Conservation (phyloP, 2,113 vertebrate species). For the Cheilinus undulatus region DNA sequence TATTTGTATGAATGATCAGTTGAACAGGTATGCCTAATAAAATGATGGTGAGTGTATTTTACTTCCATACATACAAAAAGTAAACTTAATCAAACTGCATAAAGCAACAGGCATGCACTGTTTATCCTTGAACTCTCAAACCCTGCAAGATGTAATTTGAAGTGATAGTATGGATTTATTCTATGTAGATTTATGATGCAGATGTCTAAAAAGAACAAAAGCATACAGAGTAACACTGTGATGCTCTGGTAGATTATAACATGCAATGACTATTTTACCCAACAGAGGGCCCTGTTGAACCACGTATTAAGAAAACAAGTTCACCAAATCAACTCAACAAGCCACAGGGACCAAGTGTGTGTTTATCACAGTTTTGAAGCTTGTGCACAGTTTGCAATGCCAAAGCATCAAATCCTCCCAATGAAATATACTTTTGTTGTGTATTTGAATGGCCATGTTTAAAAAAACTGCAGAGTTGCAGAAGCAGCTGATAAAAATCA, state of each 20-base stretch:
- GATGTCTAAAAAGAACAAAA: too few species aligned
- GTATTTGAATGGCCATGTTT: neutral
- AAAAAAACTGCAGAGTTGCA: neutral
- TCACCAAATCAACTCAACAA: neutral
- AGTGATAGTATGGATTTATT: too few species aligned
- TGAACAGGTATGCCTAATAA: too few species aligned
- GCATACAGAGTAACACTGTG: too few species aligned
- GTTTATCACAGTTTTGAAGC: slow-evolving; percentile 1
- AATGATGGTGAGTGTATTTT: too few species aligned
- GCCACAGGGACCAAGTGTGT: slow-evolving; percentile 16
- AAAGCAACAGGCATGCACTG: too few species aligned
- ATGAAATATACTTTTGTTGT: neutral
- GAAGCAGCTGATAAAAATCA: neutral
- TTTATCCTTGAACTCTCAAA: too few species aligned
- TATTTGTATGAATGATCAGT: too few species aligned
- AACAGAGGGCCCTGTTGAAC: slow-evolving; percentile 75
- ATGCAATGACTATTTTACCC: slow-evolving; percentile 45
- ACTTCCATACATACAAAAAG: too few species aligned
- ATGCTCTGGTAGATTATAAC: neutral
- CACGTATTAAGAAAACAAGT: neutral
- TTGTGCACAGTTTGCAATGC: neutral
- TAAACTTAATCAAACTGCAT: too few species aligned
- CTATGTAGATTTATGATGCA: too few species aligned
- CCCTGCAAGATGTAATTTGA: too few species aligned
- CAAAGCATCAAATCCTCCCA: neutral